phyloP scores from a whole-genome alignment of 2,888 invertebrate species.

The Margaritifera margaritifera region DNA sequence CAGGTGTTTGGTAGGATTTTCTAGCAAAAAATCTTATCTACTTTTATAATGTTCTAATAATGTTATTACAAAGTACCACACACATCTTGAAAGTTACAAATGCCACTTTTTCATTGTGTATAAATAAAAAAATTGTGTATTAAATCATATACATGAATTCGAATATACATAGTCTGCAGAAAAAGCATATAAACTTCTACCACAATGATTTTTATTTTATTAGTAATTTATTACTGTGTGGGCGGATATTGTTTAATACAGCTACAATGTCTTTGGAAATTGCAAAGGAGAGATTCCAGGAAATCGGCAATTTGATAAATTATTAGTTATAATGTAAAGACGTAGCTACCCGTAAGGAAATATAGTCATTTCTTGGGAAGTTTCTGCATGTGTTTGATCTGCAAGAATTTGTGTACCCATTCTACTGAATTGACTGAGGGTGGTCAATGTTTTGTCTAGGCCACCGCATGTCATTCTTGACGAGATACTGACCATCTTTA shows the following conservation, averaged over 20 bases:
- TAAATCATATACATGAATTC: not conserved
- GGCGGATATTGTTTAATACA: slow-evolving; percentile 1
- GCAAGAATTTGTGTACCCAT: not conserved
- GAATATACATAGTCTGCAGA: not conserved
- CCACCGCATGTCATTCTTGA: no score
- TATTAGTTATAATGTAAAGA: not conserved
- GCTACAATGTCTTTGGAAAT: not conserved
- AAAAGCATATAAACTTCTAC: not conserved
- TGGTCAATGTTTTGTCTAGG: no score
- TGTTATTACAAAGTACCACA: not conserved
- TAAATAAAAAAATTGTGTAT: not conserved
- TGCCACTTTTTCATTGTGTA: not conserved
- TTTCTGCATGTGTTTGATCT: not conserved
- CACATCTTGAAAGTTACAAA: not conserved
- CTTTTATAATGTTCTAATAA: slow-evolving; percentile 1
- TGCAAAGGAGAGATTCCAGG: not conserved
- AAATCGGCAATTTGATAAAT: not conserved
- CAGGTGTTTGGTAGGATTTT: not conserved
- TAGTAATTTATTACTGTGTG: no score
- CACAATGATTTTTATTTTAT: no score
- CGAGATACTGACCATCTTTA: no score
- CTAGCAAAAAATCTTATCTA: not conserved
- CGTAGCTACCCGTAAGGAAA: not conserved
- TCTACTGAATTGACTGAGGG: slow-evolving; percentile 1
- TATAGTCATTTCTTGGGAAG: slow-evolving; percentile 1